A percentile compares a stretch with the other conserved stretches of the same genome.
These are phyloP conservation scores for Chloebia gouldiae DNA, from an alignment of 2,113 vertebrate species.

Conservation along the genomic window DNA sequence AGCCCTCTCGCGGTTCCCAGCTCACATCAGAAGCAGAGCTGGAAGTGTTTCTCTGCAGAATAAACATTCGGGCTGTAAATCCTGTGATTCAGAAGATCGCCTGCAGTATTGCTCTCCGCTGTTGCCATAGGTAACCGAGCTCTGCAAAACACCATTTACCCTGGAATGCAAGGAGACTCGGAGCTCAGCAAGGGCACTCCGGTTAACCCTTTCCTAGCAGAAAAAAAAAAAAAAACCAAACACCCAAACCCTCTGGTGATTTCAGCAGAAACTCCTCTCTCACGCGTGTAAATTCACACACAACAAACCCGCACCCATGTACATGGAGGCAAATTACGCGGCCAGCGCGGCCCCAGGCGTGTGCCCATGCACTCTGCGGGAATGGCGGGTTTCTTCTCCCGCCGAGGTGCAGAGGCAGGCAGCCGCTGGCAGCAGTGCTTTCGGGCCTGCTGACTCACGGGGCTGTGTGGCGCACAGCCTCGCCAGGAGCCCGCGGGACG, in stretches of 20 bases:
- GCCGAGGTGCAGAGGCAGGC: rapidly evolving
- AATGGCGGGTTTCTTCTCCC: no score
- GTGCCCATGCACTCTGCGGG: rapidly evolving
- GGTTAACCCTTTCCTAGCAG: conserved; percentile 74
- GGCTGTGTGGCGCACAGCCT: not conserved
- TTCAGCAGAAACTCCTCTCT: not conserved
- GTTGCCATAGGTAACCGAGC: conserved; percentile 83
- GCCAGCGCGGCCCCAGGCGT: not conserved
- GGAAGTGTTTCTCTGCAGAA: conserved; percentile 61
- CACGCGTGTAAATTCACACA: not conserved
- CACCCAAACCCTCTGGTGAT: not conserved
- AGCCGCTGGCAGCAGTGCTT: not conserved
- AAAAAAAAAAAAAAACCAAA: no score
- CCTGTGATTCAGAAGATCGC: conserved; percentile 74
- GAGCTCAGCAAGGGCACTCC: conserved; percentile 68
- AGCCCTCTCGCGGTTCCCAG: conserved; percentile 42
- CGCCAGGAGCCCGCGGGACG: not conserved
- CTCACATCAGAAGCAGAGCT: conserved; percentile 43
- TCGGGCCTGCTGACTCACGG: not conserved
- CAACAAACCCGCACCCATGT: not conserved
- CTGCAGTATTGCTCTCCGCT: conserved; percentile 71
- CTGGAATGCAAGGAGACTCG: conserved; percentile 78
- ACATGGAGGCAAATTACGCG: rapidly evolving
- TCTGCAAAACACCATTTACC: conserved; percentile 80
- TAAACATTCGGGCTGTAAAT: conserved; percentile 75